Percentiles rank a stretch among this genome's conserved stretches.
Conservation (phyloP, 2,113 vertebrate genomes). For the Triplophysa tibetana region DNA sequence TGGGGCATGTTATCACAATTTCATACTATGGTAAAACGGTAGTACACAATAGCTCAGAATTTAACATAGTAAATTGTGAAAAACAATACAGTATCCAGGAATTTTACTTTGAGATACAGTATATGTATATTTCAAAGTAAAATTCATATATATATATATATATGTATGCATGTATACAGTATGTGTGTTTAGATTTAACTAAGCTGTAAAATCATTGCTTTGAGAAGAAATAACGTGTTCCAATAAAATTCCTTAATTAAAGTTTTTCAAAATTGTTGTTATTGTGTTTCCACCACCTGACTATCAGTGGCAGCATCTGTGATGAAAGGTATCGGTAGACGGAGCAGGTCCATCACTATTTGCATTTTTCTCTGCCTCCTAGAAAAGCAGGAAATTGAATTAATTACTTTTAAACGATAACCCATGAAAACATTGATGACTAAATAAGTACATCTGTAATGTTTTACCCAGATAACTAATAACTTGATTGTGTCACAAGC, state of each 20-base stretch:
- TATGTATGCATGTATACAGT: no score
- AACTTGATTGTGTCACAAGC: constrained; percentile 59
- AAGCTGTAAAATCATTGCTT: no score
- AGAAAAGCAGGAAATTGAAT: constrained; percentile 50
- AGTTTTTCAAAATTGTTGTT: not conserved
- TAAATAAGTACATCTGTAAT: constrained; percentile 57
- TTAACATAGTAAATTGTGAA: no score
- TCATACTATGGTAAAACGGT: no score
- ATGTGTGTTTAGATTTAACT: no score
- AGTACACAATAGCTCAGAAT: no score
- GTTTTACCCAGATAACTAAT: constrained; percentile 56
- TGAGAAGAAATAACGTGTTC: no score
- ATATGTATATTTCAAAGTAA: no score
- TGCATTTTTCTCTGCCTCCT: constrained; percentile 4
- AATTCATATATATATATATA: no score
- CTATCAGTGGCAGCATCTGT: not conserved
- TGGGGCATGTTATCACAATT: no score
- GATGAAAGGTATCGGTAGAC: not conserved
- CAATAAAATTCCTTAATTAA: not conserved
- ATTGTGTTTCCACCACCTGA: not conserved
- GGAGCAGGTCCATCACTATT: constrained; percentile 26
- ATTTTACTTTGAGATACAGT: no score
- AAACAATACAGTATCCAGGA: no score
- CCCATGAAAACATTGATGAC: constrained; percentile 61
- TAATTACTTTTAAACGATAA: constrained; percentile 45